Base-by-base conservation (phyloP, 2,113 vertebrate genomes). In the Phalacrocorax carbo region DNA sequence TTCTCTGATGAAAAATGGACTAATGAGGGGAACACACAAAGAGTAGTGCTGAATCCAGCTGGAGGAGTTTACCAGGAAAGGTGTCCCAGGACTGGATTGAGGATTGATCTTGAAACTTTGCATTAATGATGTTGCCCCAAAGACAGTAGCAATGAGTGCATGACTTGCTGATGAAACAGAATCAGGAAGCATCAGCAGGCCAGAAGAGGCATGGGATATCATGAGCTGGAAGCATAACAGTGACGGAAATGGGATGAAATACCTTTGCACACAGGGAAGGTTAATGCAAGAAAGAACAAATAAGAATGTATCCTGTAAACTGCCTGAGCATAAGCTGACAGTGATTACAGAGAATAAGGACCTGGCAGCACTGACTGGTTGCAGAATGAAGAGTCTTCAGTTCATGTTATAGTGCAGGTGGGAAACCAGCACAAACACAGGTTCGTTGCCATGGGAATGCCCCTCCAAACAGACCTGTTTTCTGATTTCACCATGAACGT, bases 171-270 rank as follows among this genome's bases (percentile, higher is more conserved):
- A 70, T n/a, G 32, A 70, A 54, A 64, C 30, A 86, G 18, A 60
- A 55, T 46, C 17, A 65, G 30, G 11, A 80, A 70, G 16, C 0
- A 0, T 25, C 48, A 19, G 2, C 27, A 34, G 1, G 26, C 15
- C 32, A 49, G 66, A 77, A 15, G 6, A 90, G 11, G 5, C 8
- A 51, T 11, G 19, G 3, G 9, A 46, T 86, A 54, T n/a, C 11
- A 58, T 11, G 15, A 80, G 17, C 52, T 90, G 42, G 38, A 88
- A 73, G 22, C 5, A 49, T 10, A 32, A 76, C 7, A 83, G 10
- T 16, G 40, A 40, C 23, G 16, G 26, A 81, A 94, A 83, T 16
- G 3, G 13, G 11, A 55, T 32, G 38, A 85, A 92, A 80, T 5
- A 30, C 0, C 15, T 17, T 22, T 48, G 16, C 19, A 38, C 6